Evolutionary conservation across 2,797 vertebrate species (phyloP).

Genomic region (Phataginus tetradactyla): DNA sequence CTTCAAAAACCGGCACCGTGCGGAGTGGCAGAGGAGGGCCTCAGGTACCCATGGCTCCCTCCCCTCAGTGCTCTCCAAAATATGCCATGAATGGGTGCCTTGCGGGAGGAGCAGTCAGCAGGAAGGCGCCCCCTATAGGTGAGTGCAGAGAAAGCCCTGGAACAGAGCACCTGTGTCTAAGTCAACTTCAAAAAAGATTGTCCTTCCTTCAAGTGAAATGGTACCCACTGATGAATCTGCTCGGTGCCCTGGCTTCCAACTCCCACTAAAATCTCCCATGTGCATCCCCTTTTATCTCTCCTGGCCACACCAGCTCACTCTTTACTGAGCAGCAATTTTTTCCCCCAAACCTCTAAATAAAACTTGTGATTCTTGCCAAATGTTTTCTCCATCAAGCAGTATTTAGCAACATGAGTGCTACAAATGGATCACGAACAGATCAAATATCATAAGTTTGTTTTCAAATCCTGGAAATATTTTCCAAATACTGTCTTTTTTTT

Average conservation of each 20-base stretch:
- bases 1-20: neutral
- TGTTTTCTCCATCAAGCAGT: slow-evolving; percentile 51
- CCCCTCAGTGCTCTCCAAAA: neutral
- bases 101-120: neutral
- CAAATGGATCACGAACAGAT: slow-evolving; percentile 60
- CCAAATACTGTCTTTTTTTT: slow-evolving; percentile 54
- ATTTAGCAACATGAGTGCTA: slow-evolving; percentile 53
- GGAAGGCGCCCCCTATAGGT: slow-evolving; percentile 39
- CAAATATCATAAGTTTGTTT: slow-evolving; percentile 67
- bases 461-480: slow-evolving; percentile 71
- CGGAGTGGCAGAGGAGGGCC: neutral
- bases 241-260: neutral
- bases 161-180: neutral
- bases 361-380: slow-evolving; percentile 59
- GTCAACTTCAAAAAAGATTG: neutral
- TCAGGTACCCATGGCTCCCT: neutral
- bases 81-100: neutral
- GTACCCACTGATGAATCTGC: neutral
- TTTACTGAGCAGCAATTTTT: neutral
- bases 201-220: neutral
- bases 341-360: slow-evolving; percentile 58
- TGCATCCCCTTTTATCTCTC: neutral
- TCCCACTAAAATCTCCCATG: neutral
- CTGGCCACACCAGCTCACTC: neutral
- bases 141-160: neutral